Conservation (phyloP, 2,888 invertebrate genomes). For the Dascillus cervinus region DNA sequence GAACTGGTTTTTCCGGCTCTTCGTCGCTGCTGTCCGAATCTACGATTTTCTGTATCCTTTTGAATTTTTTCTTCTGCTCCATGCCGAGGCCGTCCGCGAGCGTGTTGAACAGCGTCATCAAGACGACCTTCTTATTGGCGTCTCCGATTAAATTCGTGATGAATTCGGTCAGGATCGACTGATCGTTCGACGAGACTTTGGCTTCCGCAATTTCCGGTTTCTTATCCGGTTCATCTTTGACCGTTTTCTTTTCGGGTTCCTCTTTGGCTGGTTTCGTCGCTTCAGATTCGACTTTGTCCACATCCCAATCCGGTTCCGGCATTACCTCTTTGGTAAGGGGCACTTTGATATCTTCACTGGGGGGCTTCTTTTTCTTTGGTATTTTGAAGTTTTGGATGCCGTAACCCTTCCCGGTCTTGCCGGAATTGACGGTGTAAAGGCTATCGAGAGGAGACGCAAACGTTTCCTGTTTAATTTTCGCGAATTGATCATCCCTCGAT, state of each 20-base stretch:
- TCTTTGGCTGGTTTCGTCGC: not conserved
- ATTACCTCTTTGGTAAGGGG: conserved; percentile 18
- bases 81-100: conserved; percentile 27
- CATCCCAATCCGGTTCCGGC: conserved; percentile 4
- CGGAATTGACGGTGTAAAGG: conserved; percentile 41
- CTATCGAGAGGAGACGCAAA: conserved; percentile 45
- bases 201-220: not conserved
- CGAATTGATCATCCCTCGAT: not conserved
- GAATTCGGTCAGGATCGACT: conserved; percentile 28
- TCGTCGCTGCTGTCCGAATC: conserved; percentile 44
- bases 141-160: conserved; percentile 28
- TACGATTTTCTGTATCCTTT: conserved; percentile 50
- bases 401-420: conserved; percentile 41
- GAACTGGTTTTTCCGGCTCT: conserved; percentile 3
- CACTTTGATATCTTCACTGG: conserved; percentile 37
- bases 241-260: not conserved
- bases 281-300: not conserved
- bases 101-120: conserved; percentile 27
- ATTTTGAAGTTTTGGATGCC: conserved; percentile 48
- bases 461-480: conserved; percentile 25
- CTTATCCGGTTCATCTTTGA: not conserved
- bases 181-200: conserved; percentile 20
- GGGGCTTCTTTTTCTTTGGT: conserved; percentile 44
- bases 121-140: conserved; percentile 25
- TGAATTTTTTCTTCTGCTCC: conserved; percentile 46